Evolutionary conservation across 2,797 vertebrate species (phyloP).

Genomic region (Acanthurus tractus): DNA sequence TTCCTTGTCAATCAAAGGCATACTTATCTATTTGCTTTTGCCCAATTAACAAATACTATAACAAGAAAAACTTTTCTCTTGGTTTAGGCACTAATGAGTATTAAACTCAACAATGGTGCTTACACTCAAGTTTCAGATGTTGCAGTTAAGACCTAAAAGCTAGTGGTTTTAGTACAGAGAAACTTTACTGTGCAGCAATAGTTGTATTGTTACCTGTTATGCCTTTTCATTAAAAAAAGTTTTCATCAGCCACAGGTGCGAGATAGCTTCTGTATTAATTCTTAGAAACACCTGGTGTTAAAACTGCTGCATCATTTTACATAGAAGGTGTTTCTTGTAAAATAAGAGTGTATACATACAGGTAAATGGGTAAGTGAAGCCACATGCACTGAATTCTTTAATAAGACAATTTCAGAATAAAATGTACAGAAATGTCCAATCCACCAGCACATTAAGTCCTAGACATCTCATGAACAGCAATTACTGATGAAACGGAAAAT

Average conservation of each 20-base stretch:
- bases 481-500: slow-evolving; percentile 76
- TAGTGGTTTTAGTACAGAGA: slow-evolving; percentile 31
- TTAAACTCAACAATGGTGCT: slow-evolving; percentile 55
- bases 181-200: slow-evolving; percentile 28
- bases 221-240: slow-evolving; percentile 41
- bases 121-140: slow-evolving; percentile 41
- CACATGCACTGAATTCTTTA: slow-evolving; percentile 27
- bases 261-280: slow-evolving; percentile 56
- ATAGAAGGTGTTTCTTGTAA: not conserved
- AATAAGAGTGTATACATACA: not conserved
- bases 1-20: slow-evolving; percentile 59
- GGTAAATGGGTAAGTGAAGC: slow-evolving; percentile 25
- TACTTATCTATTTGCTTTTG: slow-evolving; percentile 63
- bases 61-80: slow-evolving; percentile 46
- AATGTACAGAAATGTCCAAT: slow-evolving; percentile 56
- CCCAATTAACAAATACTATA: slow-evolving; percentile 65
- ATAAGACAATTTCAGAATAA: slow-evolving; percentile 45
- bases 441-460: slow-evolving; percentile 57
- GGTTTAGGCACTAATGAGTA: slow-evolving; percentile 66
- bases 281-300: slow-evolving; percentile 22
- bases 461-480: slow-evolving; percentile 77
- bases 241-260: slow-evolving; percentile 49
- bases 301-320: slow-evolving; percentile 35
- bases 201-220: slow-evolving; percentile 34
- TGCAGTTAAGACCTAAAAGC: slow-evolving; percentile 21